Conservation (phyloP, 2,888 invertebrate species). For the Sericinus montela region DNA sequence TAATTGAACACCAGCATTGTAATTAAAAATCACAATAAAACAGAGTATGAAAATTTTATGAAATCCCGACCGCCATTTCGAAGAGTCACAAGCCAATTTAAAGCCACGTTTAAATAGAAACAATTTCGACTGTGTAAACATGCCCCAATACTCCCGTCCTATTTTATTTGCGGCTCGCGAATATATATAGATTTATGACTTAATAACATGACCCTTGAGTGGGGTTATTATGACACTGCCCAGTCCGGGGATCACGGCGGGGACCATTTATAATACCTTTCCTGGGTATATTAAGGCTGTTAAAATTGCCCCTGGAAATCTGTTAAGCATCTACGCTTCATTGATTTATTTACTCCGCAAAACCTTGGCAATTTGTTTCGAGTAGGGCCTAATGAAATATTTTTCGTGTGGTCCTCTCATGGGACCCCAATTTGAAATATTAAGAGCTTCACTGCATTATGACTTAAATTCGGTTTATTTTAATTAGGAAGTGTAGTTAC, state of each 20-base stretch:
- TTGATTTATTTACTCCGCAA: constrained; percentile 11
- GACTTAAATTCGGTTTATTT: background rate
- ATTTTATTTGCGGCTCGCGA: constrained; percentile 18
- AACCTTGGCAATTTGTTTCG: background rate
- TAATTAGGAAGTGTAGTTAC: too few species aligned
- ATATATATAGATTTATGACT: constrained; percentile 40
- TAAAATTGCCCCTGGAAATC: constrained; percentile 29
- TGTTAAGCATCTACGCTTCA: constrained; percentile 20
- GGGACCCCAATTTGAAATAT: constrained; percentile 1
- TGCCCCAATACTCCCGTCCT: constrained; percentile 5
- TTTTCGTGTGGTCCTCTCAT: background rate
- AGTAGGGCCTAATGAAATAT: constrained; percentile 8
- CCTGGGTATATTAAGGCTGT: constrained; percentile 35
- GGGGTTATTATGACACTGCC: constrained; percentile 38
- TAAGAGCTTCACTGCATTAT: background rate
- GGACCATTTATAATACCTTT: constrained; percentile 35
- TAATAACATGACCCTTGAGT: constrained; percentile 42
- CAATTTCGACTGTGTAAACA: constrained; percentile 19
- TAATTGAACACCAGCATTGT: background rate
- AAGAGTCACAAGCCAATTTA: constrained; percentile 7
- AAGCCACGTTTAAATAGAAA: constrained; percentile 17
- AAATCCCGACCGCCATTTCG: background rate
- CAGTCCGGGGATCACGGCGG: constrained; percentile 28
- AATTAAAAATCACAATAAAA: background rate
- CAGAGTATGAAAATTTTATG: background rate